A percentile compares a stretch with the other conserved stretches of the same genome.
phyloP scores from a whole-genome alignment of 2,113 vertebrate genomes.

The Rhynchomys soricoides region DNA sequence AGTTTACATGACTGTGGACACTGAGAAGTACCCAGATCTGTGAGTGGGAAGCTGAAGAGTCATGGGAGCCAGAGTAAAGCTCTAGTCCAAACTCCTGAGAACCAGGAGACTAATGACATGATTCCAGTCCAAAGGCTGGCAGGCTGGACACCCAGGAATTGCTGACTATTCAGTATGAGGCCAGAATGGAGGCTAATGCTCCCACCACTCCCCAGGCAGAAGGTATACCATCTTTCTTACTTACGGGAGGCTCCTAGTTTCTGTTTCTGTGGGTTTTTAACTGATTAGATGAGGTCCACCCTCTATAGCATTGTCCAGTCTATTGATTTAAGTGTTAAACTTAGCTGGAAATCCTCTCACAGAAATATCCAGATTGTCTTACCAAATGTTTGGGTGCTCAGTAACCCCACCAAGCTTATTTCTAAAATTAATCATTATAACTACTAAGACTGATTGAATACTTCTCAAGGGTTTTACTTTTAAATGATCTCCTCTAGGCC shows the following conservation, averaged over 20 bases:
- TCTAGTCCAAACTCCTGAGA: background rate
- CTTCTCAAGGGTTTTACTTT: background rate
- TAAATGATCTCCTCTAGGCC: background rate
- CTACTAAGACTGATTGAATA: background rate
- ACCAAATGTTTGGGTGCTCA: background rate
- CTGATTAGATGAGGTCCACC: background rate
- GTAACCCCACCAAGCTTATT: background rate
- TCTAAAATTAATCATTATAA: background rate
- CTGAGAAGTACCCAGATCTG: background rate
- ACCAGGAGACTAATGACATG: background rate
- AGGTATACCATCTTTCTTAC: background rate
- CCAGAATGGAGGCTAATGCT: background rate
- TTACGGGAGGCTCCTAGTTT: background rate
- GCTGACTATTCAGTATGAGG: background rate
- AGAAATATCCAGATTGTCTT: background rate
- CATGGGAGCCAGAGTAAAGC: background rate
- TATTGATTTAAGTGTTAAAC: background rate
- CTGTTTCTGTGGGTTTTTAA: background rate
- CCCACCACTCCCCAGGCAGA: background rate
- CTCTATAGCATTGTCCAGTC: background rate
- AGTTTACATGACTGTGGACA: background rate
- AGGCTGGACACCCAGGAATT: background rate
- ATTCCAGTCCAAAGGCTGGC: background rate
- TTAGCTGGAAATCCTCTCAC: background rate
- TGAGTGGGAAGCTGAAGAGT: background rate